Evolutionary conservation across 1,140 invertebrate genomes (phyloP).

Genomic region (Aphidius gifuensis): DNA sequence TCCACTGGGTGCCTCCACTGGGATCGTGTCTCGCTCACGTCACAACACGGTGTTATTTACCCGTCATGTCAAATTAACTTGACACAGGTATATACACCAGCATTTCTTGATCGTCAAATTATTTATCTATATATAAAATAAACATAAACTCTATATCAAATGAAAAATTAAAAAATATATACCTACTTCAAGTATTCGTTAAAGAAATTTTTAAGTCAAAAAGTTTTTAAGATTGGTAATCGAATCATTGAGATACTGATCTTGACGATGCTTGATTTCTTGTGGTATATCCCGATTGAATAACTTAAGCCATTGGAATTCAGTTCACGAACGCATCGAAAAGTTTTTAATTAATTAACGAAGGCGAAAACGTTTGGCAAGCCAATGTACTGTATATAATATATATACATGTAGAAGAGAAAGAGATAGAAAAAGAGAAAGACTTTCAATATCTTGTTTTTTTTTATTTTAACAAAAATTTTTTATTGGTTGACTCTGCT

Average conservation of each 20-base stretch:
- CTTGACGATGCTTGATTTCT: slow-evolving; percentile 11
- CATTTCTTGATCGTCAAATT: too few relatives aligned
- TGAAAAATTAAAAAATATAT: too few relatives aligned
- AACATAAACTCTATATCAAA: too few relatives aligned
- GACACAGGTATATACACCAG: neutral
- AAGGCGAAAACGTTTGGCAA: slow-evolving; percentile 5
- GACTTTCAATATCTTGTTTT: too few relatives aligned
- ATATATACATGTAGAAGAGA: too few relatives aligned
- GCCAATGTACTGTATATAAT: too few relatives aligned
- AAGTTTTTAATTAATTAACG: slow-evolving; percentile 17
- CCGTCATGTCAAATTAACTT: slow-evolving; percentile 18
- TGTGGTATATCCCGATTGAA: slow-evolving; percentile 14
- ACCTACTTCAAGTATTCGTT: too few relatives aligned
- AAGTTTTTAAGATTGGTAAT: slow-evolving; percentile 2
- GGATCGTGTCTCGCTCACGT: slow-evolving; percentile 11
- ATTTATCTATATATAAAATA: too few relatives aligned
- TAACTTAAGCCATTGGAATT: slow-evolving; percentile 16
- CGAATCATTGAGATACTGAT: slow-evolving; percentile 16
- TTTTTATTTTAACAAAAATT: too few relatives aligned
- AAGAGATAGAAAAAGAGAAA: too few relatives aligned
- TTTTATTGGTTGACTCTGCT: too few relatives aligned
- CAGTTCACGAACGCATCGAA: slow-evolving; percentile 11
- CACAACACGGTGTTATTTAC: slow-evolving; percentile 15
- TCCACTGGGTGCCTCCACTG: slow-evolving; percentile 1
- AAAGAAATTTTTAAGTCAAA: too few relatives aligned